phyloP scores from a whole-genome alignment of 2,113 vertebrate genomes.

The Pomatorhinus ruficollis region DNA sequence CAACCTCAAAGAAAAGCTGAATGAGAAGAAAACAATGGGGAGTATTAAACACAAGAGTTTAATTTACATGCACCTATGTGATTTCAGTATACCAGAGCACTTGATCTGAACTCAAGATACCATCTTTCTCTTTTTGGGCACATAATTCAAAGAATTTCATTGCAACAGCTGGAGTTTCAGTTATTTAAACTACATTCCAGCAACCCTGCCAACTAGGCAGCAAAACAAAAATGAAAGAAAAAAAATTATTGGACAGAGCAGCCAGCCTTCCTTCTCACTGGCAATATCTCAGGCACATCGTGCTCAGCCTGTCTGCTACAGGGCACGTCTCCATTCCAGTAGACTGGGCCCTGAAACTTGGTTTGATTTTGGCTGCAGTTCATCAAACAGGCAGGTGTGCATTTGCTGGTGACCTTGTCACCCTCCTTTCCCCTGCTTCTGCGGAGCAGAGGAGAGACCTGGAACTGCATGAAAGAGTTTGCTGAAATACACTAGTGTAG shows the following conservation, averaged over 20 bases:
- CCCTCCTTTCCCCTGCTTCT: not conserved
- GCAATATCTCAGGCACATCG: not conserved
- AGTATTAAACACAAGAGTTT: not conserved
- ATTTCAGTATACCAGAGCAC: not conserved
- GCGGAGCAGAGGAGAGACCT: not conserved
- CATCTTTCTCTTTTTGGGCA: not conserved
- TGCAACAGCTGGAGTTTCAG: constrained; percentile 47
- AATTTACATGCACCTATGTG: not conserved
- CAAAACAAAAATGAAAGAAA: constrained; percentile 33
- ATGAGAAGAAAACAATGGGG: not conserved
- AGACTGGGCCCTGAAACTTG: not conserved
- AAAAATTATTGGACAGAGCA: not conserved
- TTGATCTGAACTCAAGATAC: constrained; percentile 27
- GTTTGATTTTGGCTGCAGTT: not conserved
- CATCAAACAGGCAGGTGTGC: not conserved
- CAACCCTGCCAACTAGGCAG: constrained; percentile 34
- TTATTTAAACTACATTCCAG: constrained; percentile 56
- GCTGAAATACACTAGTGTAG: accelerated
- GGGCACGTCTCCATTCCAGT: not conserved
- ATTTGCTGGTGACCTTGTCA: not conserved
- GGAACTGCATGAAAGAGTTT: not conserved
- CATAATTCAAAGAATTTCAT: constrained; percentile 18
- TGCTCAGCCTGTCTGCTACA: not conserved
- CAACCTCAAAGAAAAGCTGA: not conserved
- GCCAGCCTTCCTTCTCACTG: not conserved